Evolutionary conservation across 2,888 invertebrate species (phyloP), one percentile per base, ranked within the genome.

Genomic region (Troides oblongomaculatus): DNA sequence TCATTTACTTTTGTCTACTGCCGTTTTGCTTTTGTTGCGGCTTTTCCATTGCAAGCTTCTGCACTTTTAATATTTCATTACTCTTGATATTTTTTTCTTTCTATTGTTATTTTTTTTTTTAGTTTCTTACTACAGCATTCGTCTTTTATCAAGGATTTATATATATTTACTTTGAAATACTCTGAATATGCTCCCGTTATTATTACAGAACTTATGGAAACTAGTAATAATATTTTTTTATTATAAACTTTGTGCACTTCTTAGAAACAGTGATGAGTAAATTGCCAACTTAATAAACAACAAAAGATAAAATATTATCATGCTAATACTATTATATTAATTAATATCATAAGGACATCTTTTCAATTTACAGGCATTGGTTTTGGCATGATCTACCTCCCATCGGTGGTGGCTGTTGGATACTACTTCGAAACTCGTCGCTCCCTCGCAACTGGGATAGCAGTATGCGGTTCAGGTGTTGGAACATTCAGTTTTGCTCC

Each of bases 401-500:
- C 99, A 0, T 99, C 99, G 2, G 99, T 99, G 57, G 99, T 99
- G 17, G 97, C 97, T 68, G 99, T 99, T 39, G 98, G 98, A 8
- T 98, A 98, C 90, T 99, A 99, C 93, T 99, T 99, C 91, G 99
- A 99, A 91, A 97, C 98, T 62, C 97, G 97, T 79, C 94, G 99
- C 73, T 98, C 99, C 17, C 92, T 99, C 74, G 99, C 99, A 63
- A 99, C 99, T 66, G 99, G 96, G 67, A 97, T 97, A 71, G 99
- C 99, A 0, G 99, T 99, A 0, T 99, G 99, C 83, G 99, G 99
- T 10, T 98, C 98, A 0, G 99, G 99, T 4, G 92, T 93, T 2
- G 99, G 99, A 62, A 99, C 99, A 2, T 99, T 99, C 88, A 95
- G 97, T 62, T 99, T 99, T 84, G 98, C 99, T 0, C 99, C 99